These are phyloP conservation scores for Charina bottae DNA, from an alignment of 2,113 vertebrate species.

Conservation along the genomic window DNA sequence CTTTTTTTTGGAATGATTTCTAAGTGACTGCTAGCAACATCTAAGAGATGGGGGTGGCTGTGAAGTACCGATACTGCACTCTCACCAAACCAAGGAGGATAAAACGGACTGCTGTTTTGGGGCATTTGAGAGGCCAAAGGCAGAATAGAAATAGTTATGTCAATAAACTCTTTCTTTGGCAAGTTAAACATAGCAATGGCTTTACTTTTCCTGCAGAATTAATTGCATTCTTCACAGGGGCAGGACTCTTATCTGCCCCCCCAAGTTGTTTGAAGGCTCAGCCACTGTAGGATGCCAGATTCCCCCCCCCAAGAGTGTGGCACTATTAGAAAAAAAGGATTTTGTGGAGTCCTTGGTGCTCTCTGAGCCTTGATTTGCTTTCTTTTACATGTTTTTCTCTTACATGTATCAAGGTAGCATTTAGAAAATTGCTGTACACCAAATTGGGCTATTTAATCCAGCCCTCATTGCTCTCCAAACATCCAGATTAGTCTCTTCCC, in stretches of 20 bases:
- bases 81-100: not conserved
- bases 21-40: not conserved
- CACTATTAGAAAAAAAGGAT: not conserved
- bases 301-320: not conserved
- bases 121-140: not conserved
- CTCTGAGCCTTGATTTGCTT: too few species aligned
- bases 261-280: not conserved
- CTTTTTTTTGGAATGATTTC: not conserved
- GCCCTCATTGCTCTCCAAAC: not conserved
- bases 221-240: not conserved
- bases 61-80: not conserved
- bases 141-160: not conserved
- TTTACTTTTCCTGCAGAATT: not conserved
- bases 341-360: too few species aligned
- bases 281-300: not conserved
- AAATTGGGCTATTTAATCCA: not conserved
- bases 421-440: not conserved
- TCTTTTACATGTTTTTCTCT: too few species aligned
- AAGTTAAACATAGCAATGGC: not conserved
- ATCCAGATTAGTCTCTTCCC: not conserved
- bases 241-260: not conserved
- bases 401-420: not conserved
- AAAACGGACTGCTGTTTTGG: too few species aligned
- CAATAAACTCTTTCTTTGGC: not conserved
- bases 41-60: not conserved